These are phyloP conservation scores for Hemicrepidius hirtus DNA, from an alignment of 2,888 invertebrate genomes.

Conservation along the genomic window DNA sequence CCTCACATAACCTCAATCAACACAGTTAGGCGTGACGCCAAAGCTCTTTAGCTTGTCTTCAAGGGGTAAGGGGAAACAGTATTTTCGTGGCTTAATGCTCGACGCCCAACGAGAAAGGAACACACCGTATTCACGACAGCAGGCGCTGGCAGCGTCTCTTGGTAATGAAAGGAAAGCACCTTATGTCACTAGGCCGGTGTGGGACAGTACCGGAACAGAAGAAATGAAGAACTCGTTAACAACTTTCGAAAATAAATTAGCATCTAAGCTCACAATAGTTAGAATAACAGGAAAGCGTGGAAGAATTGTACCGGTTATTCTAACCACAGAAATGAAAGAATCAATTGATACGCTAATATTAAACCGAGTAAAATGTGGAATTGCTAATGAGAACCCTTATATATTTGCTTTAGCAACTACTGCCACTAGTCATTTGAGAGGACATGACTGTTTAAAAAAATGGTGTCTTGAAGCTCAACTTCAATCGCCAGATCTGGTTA, in stretches of 20 bases:
- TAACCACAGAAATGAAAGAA: slow-evolving; percentile 8
- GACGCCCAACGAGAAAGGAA: too few species aligned
- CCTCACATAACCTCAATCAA: too few species aligned
- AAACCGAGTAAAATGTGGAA: not conserved
- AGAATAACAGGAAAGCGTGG: slow-evolving; percentile 19
- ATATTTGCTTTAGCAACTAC: slow-evolving; percentile 18
- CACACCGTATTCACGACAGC: too few species aligned
- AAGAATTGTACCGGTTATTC: not conserved
- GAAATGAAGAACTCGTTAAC: slow-evolving; percentile 4
- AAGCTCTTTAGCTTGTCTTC: too few species aligned
- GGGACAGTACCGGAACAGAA: too few species aligned
- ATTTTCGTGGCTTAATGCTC: too few species aligned
- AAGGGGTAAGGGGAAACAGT: too few species aligned
- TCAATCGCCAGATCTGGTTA: slow-evolving; percentile 50
- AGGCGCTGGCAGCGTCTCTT: too few species aligned
- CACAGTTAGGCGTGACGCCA: too few species aligned
- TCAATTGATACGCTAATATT: not conserved
- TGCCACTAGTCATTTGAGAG: slow-evolving; percentile 9
- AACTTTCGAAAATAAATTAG: slow-evolving; percentile 25
- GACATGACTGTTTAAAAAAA: slow-evolving; percentile 29
- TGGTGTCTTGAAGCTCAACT: not conserved
- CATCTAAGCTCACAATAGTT: slow-evolving; percentile 21
- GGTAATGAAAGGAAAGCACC: too few species aligned
- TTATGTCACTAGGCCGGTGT: too few species aligned
- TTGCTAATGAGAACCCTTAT: slow-evolving; percentile 13